Percentiles rank a stretch among this genome's conserved stretches.
phyloP scores from a whole-genome alignment of 2,888 invertebrate species.

The Girardia tigrina region DNA sequence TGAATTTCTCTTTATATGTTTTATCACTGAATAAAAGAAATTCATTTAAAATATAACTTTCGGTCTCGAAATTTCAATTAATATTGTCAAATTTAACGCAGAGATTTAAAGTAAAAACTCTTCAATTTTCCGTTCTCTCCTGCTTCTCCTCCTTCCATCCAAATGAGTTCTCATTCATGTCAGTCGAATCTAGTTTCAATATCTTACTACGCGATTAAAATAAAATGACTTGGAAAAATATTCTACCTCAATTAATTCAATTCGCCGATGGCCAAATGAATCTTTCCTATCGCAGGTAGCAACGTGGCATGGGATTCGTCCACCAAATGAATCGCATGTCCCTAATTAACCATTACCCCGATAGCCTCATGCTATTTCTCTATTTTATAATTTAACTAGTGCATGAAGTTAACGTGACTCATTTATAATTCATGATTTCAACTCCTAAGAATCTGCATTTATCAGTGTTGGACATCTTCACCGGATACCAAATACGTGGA shows the following conservation, averaged over 20 bases:
- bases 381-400: background rate
- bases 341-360: constrained; percentile 10
- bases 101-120: no score
- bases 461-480: constrained; percentile 8
- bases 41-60: no score
- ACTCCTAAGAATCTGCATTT: background rate
- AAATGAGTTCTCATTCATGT: no score
- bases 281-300: background rate
- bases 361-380: constrained; percentile 12
- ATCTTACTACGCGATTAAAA: no score
- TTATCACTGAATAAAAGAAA: no score
- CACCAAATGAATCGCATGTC: background rate
- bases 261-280: background rate
- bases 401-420: constrained; percentile 19
- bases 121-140: no score
- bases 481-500: constrained; percentile 14
- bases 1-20: no score
- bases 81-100: no score
- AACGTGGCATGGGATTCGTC: background rate
- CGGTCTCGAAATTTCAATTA: no score
- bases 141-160: no score
- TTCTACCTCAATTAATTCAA: background rate
- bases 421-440: constrained; percentile 19
- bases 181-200: no score
- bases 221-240: no score